Evolutionary conservation across 2,888 invertebrate species (phyloP), one percentile per base, ranked within the genome.

Genomic region (Diogma glabrata): DNA sequence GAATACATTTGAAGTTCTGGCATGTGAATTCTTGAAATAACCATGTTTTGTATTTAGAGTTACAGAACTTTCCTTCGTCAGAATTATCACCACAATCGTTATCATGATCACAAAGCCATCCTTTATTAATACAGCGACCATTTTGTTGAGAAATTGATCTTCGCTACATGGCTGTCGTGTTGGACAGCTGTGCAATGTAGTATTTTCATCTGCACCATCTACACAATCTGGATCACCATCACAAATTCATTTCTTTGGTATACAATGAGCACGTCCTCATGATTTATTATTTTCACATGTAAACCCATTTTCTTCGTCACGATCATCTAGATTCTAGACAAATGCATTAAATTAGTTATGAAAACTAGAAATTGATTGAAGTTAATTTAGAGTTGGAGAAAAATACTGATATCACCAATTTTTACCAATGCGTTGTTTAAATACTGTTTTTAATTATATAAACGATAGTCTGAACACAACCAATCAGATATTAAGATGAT

Each of bases 161-260:
- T 87, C 88, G 3, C 83, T 80, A 62, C 95, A 96, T 0, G 88
- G 88, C 55, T 84, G 82, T 9, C 87, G 88, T 1, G 82, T 82
- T 6, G 93, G 79, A 63, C 94, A 93, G 63, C 84, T 81, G 60
- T 88, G 86, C 5, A 87, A 64, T 0, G 92, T 91, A 0, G 81
- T 75, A 61, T 90, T 89, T 67, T 92, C 90, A 64, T 92, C 87
- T 46, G 89, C 86, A 0, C 90, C 90, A 63, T 90, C 92, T 0
- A 93, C 88, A 68, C 97, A 99, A 67, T 97, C 96, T 0, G 96
- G 94, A 69, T 95, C 93, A 2, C 93, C 94, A 64, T 99, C 96
- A 64, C 97, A 99, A 2, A 91, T 71, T 93, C 93, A 95, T 65
- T 92, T 90, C 57, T 76, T 79, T 0, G 94, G 93, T 57, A 95